Evolutionary conservation across 2,888 invertebrate genomes (phyloP).

Genomic region (Pyralis farinalis): DNA sequence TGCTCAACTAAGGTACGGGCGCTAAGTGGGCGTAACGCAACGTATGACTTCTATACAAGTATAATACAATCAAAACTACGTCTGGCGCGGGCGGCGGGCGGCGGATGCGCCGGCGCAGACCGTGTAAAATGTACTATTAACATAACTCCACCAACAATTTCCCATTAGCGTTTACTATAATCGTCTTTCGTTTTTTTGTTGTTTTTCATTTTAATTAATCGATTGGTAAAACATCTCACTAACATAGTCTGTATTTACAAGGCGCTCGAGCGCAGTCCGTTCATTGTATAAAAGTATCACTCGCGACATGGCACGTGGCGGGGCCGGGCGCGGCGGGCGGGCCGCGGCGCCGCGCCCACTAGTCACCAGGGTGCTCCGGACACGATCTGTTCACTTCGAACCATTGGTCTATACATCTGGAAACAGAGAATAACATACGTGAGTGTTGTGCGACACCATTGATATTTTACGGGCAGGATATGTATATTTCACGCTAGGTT

Average conservation of each 20-base stretch:
- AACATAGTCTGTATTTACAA: slow-evolving; percentile 72
- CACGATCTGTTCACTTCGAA: slow-evolving; percentile 99
- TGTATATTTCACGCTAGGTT: too few species aligned
- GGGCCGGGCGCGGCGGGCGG: slow-evolving; percentile 8
- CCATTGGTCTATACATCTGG: slow-evolving; percentile 99
- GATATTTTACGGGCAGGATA: too few species aligned
- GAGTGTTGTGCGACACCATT: not conserved
- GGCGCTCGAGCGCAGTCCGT: slow-evolving; percentile 62
- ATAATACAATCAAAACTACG: slow-evolving; percentile 45
- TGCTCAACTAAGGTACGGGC: slow-evolving; percentile 13
- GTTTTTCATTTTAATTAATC: slow-evolving; percentile 45
- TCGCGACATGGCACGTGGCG: slow-evolving; percentile 57
- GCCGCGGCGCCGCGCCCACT: slow-evolving; percentile 48
- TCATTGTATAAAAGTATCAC: slow-evolving; percentile 72
- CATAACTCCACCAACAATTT: slow-evolving; percentile 62
- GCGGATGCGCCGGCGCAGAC: too few species aligned
- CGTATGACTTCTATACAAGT: slow-evolving; percentile 30
- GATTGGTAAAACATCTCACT: slow-evolving; percentile 77
- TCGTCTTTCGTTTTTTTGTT: slow-evolving; percentile 63
- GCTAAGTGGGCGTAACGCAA: too few species aligned
- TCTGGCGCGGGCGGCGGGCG: too few species aligned
- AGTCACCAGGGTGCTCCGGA: slow-evolving; percentile 99
- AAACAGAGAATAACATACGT: slow-evolving; percentile 43
- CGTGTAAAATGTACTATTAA: slow-evolving; percentile 62
- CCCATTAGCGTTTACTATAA: slow-evolving; percentile 54